phyloP scores from a whole-genome alignment of 2,113 vertebrate genomes.

The Limnothrissa miodon region DNA sequence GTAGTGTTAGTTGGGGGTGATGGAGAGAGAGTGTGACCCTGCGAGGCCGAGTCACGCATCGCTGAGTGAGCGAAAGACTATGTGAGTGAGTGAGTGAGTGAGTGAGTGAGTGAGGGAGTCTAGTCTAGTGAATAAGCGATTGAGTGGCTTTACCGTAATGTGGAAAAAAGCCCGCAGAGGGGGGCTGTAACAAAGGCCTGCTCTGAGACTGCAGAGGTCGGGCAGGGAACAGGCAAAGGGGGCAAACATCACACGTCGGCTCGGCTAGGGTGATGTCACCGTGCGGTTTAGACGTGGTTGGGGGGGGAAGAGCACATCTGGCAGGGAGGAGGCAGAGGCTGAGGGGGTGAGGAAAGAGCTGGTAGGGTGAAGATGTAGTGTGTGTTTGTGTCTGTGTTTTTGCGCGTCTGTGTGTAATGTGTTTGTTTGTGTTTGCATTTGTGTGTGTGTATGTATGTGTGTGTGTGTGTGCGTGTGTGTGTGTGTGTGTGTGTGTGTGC shows the following conservation, averaged over 20 bases:
- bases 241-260: background rate
- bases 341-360: background rate
- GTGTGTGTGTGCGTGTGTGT: slow-evolving; percentile 10
- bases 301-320: background rate
- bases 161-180: background rate
- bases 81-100: background rate
- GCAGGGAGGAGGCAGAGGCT: background rate
- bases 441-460: slow-evolving; percentile 1
- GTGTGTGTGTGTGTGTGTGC: background rate
- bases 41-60: background rate
- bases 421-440: background rate
- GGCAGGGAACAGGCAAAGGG: background rate
- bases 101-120: background rate
- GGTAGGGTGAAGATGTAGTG: background rate
- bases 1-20: background rate
- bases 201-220: background rate
- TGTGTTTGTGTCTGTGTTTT: background rate
- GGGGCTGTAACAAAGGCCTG: background rate
- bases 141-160: background rate
- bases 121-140: too few species aligned
- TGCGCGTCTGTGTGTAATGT: background rate
- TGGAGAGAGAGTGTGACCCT: background rate
- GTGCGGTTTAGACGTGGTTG: background rate
- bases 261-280: background rate
- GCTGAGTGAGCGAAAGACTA: background rate